Evolutionary conservation across 2,113 vertebrate genomes (phyloP), one percentile per base, ranked within the genome.

Genomic region (Conger conger): DNA sequence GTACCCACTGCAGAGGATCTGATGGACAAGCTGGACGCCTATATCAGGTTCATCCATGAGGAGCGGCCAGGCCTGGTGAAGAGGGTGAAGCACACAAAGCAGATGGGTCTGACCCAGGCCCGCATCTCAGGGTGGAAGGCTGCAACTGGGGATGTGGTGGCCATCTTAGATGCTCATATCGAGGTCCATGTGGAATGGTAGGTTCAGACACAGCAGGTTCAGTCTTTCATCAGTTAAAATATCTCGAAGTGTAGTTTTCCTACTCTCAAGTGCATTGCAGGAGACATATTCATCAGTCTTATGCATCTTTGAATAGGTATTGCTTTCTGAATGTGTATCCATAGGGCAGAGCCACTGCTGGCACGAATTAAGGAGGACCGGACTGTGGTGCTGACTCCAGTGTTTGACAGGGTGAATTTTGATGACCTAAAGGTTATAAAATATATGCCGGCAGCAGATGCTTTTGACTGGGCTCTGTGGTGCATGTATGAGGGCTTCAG

Each of bases 141-240:
- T 0, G 93, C 96, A 35, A 85, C 27, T 0, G 96, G 94, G 0
- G 95, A 96, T 0, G 94, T 95, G 78, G 94, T 96, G 2, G 95
- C 94, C 82, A 96, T 97, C 85, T 86, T 96, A 86, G 96, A 96
- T 37, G 94, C 94, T 54, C 95, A 96, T 86, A 85, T 96, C 84
- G 96, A 97, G 90, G 96, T 96, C 60, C 94, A 95, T 0, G 0
- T 87, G 0, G 90, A 92, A 8, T 96, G 94, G 93, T 95, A 84
- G 76, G 90, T 86, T 23, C 60, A 83, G 82, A 13, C 30, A 63
- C 57, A 63, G 20, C 57, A 27, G 57, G 18, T 63, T 23, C 18
- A 8, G 18, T 18, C 13, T 42, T 76, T 50, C 23, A 30, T 0
- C 8, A 20, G n/a, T 17, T 33, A 73, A 63, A 8, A 63, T 16